These are phyloP conservation scores for Ranitomeya imitator DNA, from an alignment of 2,113 vertebrate species.

Conservation along the genomic window DNA sequence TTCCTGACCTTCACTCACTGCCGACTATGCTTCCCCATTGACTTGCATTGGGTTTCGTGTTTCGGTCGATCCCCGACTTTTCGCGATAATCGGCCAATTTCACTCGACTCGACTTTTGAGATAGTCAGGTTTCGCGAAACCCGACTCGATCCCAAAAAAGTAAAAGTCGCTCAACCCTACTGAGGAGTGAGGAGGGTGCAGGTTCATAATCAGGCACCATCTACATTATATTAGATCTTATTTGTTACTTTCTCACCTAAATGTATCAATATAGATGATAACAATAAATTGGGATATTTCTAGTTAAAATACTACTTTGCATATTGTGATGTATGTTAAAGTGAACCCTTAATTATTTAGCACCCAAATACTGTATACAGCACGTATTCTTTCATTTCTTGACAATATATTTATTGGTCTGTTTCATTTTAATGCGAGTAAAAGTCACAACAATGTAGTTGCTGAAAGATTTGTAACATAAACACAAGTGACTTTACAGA, in stretches of 20 bases:
- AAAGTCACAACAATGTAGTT: constrained; percentile 14
- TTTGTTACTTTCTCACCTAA: background rate
- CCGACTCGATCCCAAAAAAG: too few relatives aligned
- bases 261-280: background rate
- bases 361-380: background rate
- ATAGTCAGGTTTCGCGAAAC: too few relatives aligned
- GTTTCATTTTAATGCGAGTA: background rate
- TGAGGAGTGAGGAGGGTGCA: too few relatives aligned
- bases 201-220: too few relatives aligned
- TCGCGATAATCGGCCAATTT: too few relatives aligned
- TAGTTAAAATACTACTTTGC: background rate
- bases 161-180: too few relatives aligned
- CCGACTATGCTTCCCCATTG: too few relatives aligned
- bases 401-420: background rate
- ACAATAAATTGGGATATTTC: background rate
- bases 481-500: constrained; percentile 36
- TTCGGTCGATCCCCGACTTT: too few relatives aligned
- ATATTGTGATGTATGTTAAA: background rate
- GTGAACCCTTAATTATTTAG: background rate
- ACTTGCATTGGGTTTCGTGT: too few relatives aligned
- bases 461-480: constrained; percentile 32
- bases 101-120: too few relatives aligned
- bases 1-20: too few relatives aligned
- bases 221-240: background rate
- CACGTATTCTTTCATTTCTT: background rate